Evolutionary conservation across 2,888 invertebrate species (phyloP).

Genomic region (Scaptomyza cyrtandrae): DNA sequence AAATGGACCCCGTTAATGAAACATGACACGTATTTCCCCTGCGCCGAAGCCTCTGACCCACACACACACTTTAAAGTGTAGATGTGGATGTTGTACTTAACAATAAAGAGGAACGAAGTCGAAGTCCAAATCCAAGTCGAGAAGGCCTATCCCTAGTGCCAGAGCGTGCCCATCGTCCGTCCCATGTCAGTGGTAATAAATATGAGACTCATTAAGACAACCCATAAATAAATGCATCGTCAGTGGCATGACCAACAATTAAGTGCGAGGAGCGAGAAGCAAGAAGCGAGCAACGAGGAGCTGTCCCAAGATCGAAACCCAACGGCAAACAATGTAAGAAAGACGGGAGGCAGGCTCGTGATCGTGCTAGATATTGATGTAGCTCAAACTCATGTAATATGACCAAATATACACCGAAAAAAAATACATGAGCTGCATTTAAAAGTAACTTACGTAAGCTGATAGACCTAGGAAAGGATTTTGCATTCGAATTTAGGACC

Average conservation of each 20-base stretch:
- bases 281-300: constrained; percentile 53
- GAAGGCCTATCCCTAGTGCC: constrained; percentile 10
- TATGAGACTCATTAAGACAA: constrained; percentile 80
- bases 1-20: constrained; percentile 67
- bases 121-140: not conserved
- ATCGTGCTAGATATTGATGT: constrained; percentile 52
- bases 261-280: constrained; percentile 45
- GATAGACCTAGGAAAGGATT: no score
- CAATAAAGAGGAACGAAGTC: not conserved
- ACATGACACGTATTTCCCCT: constrained; percentile 75
- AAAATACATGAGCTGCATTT: no score
- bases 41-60: constrained; percentile 38
- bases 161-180: constrained; percentile 57
- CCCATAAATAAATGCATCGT: constrained; percentile 81
- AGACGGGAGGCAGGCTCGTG: constrained; percentile 7
- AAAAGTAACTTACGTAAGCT: no score
- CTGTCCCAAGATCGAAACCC: constrained; percentile 43
- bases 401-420: constrained; percentile 54
- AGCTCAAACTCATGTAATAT: constrained; percentile 60
- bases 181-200: constrained; percentile 67
- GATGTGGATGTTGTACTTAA: constrained; percentile 27
- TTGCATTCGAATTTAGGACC: no score
- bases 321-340: constrained; percentile 36
- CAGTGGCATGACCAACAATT: constrained; percentile 76
- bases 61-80: no score